phyloP scores from a whole-genome alignment of 2,797 vertebrate species.

The Rousettus madagascariensis region DNA sequence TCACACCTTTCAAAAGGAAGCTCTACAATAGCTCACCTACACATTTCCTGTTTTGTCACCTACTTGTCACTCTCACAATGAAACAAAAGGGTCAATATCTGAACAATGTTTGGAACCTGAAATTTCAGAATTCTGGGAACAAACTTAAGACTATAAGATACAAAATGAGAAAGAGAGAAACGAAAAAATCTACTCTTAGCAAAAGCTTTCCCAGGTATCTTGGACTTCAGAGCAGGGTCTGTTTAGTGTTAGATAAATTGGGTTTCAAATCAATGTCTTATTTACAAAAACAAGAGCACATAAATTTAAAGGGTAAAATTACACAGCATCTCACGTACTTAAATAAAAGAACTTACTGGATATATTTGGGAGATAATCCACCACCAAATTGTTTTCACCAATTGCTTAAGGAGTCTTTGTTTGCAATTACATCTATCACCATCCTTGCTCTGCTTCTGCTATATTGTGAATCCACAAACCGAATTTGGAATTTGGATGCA shows the following conservation, averaged over 20 bases:
- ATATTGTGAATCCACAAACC: neutral
- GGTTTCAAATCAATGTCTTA: neutral
- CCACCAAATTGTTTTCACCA: neutral
- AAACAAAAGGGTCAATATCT: neutral
- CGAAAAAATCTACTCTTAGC: neutral
- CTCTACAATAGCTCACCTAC: neutral
- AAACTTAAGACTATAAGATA: neutral
- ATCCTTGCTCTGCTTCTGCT: neutral
- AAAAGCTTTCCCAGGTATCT: neutral
- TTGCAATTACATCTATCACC: neutral
- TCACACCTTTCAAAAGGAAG: neutral
- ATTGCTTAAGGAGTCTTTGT: neutral
- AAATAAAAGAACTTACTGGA: neutral
- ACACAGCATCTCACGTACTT: neutral
- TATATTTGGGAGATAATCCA: neutral
- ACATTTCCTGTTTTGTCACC: neutral
- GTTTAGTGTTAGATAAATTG: neutral
- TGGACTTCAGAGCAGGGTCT: neutral
- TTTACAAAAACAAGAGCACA: neutral
- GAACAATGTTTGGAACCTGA: neutral
- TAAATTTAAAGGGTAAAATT: conserved; percentile 13
- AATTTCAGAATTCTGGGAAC: neutral
- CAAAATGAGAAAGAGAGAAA: neutral
- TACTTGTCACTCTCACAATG: neutral
- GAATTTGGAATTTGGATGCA: neutral